phyloP scores from a whole-genome alignment of 2,888 invertebrate genomes.

The Torymus auratus region DNA sequence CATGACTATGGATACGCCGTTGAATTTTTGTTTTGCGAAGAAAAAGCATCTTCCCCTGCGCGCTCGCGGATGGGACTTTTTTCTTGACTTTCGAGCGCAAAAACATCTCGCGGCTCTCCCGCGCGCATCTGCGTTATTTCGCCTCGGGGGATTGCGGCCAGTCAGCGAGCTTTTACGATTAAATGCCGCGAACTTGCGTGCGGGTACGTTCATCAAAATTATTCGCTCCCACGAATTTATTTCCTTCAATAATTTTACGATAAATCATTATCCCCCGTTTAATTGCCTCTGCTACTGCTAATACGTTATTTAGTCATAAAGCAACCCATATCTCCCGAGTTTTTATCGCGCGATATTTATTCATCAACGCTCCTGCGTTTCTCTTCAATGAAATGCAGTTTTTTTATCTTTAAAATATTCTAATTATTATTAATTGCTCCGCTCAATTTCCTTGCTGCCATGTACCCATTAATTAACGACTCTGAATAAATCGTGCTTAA shows the following conservation, averaged over 20 bases:
- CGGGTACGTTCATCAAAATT: slow-evolving; percentile 34
- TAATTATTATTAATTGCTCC: neutral
- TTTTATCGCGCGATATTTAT: neutral
- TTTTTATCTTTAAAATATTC: neutral
- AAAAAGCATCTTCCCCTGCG: slow-evolving; percentile 16
- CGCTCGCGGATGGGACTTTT: slow-evolving; percentile 21
- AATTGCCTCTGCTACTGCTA: slow-evolving; percentile 28
- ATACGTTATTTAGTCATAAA: slow-evolving; percentile 38
- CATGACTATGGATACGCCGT: slow-evolving; percentile 53
- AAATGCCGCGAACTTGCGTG: slow-evolving; percentile 7
- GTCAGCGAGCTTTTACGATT: slow-evolving; percentile 13
- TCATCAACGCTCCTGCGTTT: slow-evolving; percentile 2
- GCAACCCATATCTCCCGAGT: neutral
- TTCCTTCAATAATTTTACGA: slow-evolving; percentile 23
- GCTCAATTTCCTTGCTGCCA: neutral
- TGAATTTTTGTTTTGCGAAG: slow-evolving; percentile 17
- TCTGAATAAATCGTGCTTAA: too few relatives aligned
- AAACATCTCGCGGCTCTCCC: slow-evolving; percentile 7
- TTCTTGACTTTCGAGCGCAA: slow-evolving; percentile 31
- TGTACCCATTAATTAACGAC: too few relatives aligned
- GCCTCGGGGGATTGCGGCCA: slow-evolving; percentile 21
- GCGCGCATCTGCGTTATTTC: slow-evolving; percentile 3
- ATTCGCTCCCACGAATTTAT: slow-evolving; percentile 36
- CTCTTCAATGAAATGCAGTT: neutral
- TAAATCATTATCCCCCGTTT: slow-evolving; percentile 36